Conservation (phyloP, 2,113 vertebrate genomes). For the Anthoscopus minutus region DNA sequence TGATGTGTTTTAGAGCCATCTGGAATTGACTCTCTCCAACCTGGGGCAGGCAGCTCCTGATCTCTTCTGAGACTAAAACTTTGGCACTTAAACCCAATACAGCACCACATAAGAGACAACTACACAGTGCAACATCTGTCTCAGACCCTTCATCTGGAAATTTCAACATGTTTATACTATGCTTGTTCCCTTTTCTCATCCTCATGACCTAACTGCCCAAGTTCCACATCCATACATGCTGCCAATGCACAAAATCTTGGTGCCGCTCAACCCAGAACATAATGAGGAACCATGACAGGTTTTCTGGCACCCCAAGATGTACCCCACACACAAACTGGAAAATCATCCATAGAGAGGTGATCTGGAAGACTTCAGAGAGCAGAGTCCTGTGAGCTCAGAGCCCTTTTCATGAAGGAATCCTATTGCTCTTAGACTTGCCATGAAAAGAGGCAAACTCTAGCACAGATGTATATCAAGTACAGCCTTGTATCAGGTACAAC, state of each 20-base stretch:
- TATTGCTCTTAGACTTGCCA: background rate
- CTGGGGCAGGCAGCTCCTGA: background rate
- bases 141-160: background rate
- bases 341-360: background rate
- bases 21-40: background rate
- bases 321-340: background rate
- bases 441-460: background rate
- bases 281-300: background rate
- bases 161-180: background rate
- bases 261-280: background rate
- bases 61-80: background rate
- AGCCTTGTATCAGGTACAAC: background rate
- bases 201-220: background rate
- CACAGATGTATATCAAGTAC: background rate
- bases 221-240: too few species aligned
- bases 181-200: background rate
- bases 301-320: background rate
- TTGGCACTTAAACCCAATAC: background rate
- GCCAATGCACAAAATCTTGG: background rate
- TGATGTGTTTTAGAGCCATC: background rate
- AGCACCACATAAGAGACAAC: too few species aligned
- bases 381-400: background rate
- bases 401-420: background rate
- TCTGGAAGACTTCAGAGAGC: background rate
- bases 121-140: background rate